These are phyloP conservation scores for Drosophila punjabiensis DNA, from an alignment of 1,140 invertebrate species.

Conservation along the genomic window DNA sequence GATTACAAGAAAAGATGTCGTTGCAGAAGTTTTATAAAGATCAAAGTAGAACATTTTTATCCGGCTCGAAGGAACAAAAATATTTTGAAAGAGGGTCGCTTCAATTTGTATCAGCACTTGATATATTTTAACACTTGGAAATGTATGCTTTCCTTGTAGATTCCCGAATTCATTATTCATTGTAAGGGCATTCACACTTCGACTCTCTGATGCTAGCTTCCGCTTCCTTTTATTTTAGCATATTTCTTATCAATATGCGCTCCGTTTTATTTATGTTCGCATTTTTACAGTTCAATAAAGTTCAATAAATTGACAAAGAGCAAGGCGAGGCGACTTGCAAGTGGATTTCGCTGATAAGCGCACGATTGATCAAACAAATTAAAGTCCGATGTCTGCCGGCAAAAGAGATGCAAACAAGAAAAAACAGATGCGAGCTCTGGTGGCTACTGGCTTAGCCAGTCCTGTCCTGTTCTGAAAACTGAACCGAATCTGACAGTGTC, in stretches of 20 bases:
- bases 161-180: background rate
- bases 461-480: background rate
- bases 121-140: background rate
- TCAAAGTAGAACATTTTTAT: background rate
- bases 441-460: conserved; percentile 18
- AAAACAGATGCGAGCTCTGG: conserved; percentile 5
- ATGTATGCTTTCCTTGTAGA: background rate
- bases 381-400: conserved; percentile 40
- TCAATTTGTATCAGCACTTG: no score
- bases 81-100: background rate
- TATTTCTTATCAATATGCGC: conserved; percentile 17
- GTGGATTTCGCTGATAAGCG: conserved; percentile 52
- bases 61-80: background rate
- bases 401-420: conserved; percentile 20
- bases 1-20: background rate
- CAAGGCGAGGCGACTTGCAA: conserved; percentile 34
- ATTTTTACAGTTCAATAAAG: conserved; percentile 78
- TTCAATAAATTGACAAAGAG: conserved; percentile 71
- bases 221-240: conserved; percentile 31
- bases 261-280: conserved; percentile 57
- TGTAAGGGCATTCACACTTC: background rate
- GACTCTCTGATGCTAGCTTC: background rate
- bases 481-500: conserved; percentile 28
- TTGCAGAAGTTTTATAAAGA: background rate
- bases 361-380: conserved; percentile 60